Percentiles rank a stretch among this genome's conserved stretches.
phyloP scores from a whole-genome alignment of 2,797 vertebrate genomes.

The Syngnathus acus region DNA sequence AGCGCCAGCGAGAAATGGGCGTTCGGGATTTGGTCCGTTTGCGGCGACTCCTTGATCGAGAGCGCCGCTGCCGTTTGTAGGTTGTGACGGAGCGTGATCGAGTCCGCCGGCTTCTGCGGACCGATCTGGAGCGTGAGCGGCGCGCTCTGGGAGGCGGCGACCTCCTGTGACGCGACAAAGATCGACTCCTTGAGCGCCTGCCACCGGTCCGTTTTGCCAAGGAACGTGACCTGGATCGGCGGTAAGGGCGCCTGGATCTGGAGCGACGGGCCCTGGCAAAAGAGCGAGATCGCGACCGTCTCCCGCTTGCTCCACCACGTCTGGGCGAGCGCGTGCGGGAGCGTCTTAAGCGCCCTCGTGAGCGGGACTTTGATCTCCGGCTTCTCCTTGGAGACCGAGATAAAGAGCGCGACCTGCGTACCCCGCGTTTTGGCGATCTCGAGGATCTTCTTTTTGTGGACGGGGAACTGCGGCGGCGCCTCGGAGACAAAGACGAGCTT shows the following conservation, averaged over 20 bases:
- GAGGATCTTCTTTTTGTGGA: conserved; percentile 54
- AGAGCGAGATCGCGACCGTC: conserved; percentile 57
- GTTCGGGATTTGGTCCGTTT: conserved; percentile 63
- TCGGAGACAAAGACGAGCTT: conserved; percentile 54
- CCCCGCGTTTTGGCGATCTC: conserved; percentile 52
- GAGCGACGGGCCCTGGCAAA: conserved; percentile 48
- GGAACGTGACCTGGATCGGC: conserved; percentile 61
- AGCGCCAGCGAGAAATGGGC: conserved; percentile 50
- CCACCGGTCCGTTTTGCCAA: conserved; percentile 48
- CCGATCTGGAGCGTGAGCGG: conserved; percentile 62
- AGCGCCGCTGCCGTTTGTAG: conserved; percentile 57
- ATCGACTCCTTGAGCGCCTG: conserved; percentile 68
- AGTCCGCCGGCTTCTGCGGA: conserved; percentile 54
- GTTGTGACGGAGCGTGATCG: conserved; percentile 67
- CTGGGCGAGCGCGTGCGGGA: conserved; percentile 66
- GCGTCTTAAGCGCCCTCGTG: conserved; percentile 45
- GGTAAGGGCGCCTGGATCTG: conserved; percentile 56
- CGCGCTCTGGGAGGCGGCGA: conserved; percentile 61
- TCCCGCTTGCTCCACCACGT: conserved; percentile 38
- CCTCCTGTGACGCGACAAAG: conserved; percentile 56
- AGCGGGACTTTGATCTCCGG: conserved; percentile 53
- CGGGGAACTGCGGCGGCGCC: conserved; percentile 36
- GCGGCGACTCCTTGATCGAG: conserved; percentile 54
- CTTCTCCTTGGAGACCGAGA: conserved; percentile 56
- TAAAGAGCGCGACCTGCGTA: conserved; percentile 47